A percentile compares a stretch with the other conserved stretches of the same genome.
Conservation (phyloP, 2,797 vertebrate species). For the Acanthurus lineatus region DNA sequence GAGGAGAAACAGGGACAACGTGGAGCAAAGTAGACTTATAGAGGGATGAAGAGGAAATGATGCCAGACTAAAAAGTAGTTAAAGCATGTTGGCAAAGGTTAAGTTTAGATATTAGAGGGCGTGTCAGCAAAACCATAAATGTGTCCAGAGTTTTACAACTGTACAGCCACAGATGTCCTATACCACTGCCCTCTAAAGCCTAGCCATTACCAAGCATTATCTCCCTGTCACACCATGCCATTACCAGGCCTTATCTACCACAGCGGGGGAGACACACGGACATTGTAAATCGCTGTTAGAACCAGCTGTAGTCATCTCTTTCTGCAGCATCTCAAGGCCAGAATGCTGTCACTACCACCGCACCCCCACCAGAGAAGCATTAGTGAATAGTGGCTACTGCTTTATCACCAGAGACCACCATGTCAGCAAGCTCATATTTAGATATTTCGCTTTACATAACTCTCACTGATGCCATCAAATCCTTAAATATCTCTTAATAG, state of each 20-base stretch:
- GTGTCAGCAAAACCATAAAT: conserved; percentile 34
- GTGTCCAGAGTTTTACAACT: conserved; percentile 46
- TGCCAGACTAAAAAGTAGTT: conserved; percentile 47
- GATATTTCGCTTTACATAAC: conserved; percentile 41
- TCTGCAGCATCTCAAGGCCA: conserved; percentile 52
- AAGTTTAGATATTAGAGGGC: conserved; percentile 18
- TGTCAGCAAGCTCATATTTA: conserved; percentile 50
- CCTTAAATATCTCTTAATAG: conserved; percentile 37
- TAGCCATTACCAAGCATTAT: conserved; percentile 65
- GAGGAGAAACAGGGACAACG: conserved; percentile 17
- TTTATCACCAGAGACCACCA: conserved; percentile 40
- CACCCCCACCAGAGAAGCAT: conserved; percentile 13
- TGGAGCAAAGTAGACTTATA: conserved; percentile 12
- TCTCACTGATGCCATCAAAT: conserved; percentile 49
- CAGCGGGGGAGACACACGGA: conserved; percentile 40
- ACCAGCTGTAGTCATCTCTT: conserved; percentile 65
- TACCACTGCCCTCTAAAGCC: conserved; percentile 42
- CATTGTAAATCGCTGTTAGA: conserved; percentile 61
- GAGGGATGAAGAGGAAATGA: conserved; percentile 29
- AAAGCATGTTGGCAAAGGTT: conserved; percentile 16
- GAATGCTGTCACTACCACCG: conserved; percentile 31
- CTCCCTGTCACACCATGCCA: conserved; percentile 72
- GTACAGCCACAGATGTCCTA: conserved; percentile 64
- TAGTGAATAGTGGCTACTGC: conserved; percentile 11
- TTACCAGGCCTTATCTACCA: conserved; percentile 74